Evolutionary conservation across 1,140 invertebrate species (phyloP), one percentile per base, ranked within the genome.

Genomic region (Thrips palmi): DNA sequence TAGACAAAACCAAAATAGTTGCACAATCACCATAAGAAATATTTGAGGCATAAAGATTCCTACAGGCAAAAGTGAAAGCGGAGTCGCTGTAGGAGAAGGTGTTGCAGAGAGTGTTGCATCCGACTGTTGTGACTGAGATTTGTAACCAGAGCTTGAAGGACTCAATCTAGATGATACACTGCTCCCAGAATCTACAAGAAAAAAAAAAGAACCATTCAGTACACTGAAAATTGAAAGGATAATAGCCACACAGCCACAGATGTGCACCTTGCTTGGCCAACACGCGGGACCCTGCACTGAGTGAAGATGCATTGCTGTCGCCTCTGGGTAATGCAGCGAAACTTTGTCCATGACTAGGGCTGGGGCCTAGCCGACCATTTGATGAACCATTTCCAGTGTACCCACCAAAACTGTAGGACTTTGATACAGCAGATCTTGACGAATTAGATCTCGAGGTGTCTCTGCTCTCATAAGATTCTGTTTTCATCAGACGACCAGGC

Each of bases 331-430:
- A n/a, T n/a, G n/a, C n/a, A n/a, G n/a, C n/a, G n/a, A n/a, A n/a
- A n/a, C n/a, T n/a, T n/a, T n/a, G n/a, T n/a, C n/a, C n/a, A n/a
- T n/a, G n/a, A n/a, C n/a, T n/a, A n/a, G n/a, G n/a, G n/a, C n/a
- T n/a, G n/a, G n/a, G n/a, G n/a, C n/a, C n/a, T n/a, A n/a, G n/a
- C n/a, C n/a, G n/a, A n/a, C n/a, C n/a, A n/a, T n/a, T n/a, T n/a
- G n/a, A n/a, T n/a, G n/a, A n/a, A n/a, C n/a, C n/a, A n/a, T n/a
- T n/a, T n/a, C n/a, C n/a, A n/a, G n/a, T 56, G 52, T 84, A 85
- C 12, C 82, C 83, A 17, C 79, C 80, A 50, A 87, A 87, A 53
- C 81, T 86, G 57, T 79, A 82, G 14, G 77, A 79, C 56, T 87
- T 87, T 34, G 78, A 74, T 15, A 87, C 78, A 0, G 64, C 68